Percentiles rank a stretch among this genome's conserved stretches.
Conservation (phyloP, 1,140 invertebrate genomes). For the Arctopsyche grandis region DNA sequence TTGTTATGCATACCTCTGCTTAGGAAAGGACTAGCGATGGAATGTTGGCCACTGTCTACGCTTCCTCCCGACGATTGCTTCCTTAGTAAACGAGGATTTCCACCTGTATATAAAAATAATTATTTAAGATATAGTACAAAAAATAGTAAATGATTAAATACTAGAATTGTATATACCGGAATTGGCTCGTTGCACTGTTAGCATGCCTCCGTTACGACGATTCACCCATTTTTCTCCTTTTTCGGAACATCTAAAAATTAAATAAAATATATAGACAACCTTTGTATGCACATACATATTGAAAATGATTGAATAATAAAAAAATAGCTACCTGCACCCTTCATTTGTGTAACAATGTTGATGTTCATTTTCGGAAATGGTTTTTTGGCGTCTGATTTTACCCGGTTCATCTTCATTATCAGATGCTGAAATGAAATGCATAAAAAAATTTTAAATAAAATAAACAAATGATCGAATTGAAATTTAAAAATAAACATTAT, state of each 20-base stretch:
- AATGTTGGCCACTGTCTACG: conserved; percentile 49
- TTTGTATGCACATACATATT: not conserved
- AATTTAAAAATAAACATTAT: not conserved
- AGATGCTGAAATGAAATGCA: conserved; percentile 28
- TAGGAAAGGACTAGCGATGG: conserved; percentile 46
- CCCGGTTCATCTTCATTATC: conserved; percentile 36
- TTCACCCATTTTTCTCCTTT: not conserved
- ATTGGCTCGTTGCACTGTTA: conserved; percentile 44
- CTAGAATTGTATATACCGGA: conserved; percentile 36
- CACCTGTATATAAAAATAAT: conserved; percentile 34
- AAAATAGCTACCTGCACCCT: conserved; percentile 1
- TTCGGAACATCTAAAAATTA: conserved; percentile 7
- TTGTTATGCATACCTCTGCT: conserved; percentile 44
- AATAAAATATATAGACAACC: not conserved
- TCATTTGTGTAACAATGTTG: conserved; percentile 13
- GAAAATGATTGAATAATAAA: not conserved
- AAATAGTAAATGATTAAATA: conserved; percentile 2
- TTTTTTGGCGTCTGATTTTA: conserved; percentile 19
- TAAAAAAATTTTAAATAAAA: conserved; percentile 9
- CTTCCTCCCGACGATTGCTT: conserved; percentile 52
- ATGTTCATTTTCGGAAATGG: conserved; percentile 4
- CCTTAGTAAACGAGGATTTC: conserved; percentile 44
- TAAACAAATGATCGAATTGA: not conserved
- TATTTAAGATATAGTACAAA: not conserved
- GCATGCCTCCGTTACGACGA: conserved; percentile 33